Conservation (phyloP, 2,888 invertebrate species). For the Serripes groenlandicus region DNA sequence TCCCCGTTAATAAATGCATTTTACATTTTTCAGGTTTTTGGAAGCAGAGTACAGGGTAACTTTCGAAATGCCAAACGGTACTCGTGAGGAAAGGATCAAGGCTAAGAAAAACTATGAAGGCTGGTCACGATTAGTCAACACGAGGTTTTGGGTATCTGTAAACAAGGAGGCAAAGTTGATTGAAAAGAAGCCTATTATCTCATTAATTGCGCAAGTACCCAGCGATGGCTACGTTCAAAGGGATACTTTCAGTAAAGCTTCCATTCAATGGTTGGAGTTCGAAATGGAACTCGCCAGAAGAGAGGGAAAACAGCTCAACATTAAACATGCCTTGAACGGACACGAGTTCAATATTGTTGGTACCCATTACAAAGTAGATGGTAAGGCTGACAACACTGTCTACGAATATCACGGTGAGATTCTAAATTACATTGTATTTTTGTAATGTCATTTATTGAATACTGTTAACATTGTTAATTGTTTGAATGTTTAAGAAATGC, state of each 20-base stretch:
- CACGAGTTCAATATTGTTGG: constrained; percentile 27
- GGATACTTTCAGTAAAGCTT: constrained; percentile 40
- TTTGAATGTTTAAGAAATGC: no score
- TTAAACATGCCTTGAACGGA: constrained; percentile 46
- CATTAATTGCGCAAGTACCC: constrained; percentile 47
- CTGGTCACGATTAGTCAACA: neutral
- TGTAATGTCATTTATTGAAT: no score
- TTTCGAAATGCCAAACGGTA: neutral
- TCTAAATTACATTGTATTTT: no score
- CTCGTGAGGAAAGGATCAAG: no score
- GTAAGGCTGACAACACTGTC: constrained; percentile 23
- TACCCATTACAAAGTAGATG: constrained; percentile 41
- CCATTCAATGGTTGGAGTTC: constrained; percentile 57
- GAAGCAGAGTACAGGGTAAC: neutral
- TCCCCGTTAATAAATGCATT: no score
- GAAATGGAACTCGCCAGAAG: constrained; percentile 24
- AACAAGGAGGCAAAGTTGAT: no score
- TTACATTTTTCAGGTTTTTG: no score
- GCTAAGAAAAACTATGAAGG: constrained; percentile 1
- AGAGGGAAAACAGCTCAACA: neutral
- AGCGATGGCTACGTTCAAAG: constrained; percentile 40
- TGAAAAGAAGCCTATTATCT: no score
- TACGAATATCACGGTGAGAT: constrained; percentile 40
- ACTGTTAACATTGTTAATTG: no score
- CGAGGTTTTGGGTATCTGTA: neutral